Evolutionary conservation across 1,140 invertebrate genomes (phyloP), one percentile per base, ranked within the genome.

Genomic region (Drosophila ananassae): DNA sequence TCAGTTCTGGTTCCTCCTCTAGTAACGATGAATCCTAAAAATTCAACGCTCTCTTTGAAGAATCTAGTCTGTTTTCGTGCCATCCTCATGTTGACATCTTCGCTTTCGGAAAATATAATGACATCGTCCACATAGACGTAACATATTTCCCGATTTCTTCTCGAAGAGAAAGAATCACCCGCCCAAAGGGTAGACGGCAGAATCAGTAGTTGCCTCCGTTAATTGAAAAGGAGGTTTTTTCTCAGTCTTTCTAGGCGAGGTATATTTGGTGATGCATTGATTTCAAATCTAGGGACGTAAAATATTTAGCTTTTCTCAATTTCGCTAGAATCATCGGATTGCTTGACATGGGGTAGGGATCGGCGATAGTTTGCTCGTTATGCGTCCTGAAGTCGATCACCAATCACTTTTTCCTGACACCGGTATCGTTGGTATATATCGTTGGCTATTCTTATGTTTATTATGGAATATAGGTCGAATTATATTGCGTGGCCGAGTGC

Each of bases 151-250:
- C 59, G 13, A 54, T 62, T 22, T 39, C 24, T 22, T 63, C 39
- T 2, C 47, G 10, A n/a, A 59, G 28, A 17, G 17, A 17, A 17
- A 17, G 17, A 17, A 17, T 17, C 17, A 17, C 4, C 61, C 25
- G 32, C 1, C 59, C 51, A 30, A 64, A 69, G 0, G 60, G 67
- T 4, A 56, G 17, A 12, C 50, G 30, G 10, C 22, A 24, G 10
- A 71, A 64, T 37, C 64, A 44, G 10, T 52, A 71, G 2, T 71
- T 69, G 3, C 30, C 69, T 7, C 22, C 30, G 5, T 64, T 64
- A 2, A 57, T 17, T 25, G 53, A 72, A 46, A 67, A 72, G 10
- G 54, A 37, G 12, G 61, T 67, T 4, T 72, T 66, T 8, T 67
- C 53, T 8, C 28, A 21, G 12, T 66, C 52, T 5, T 32, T 34